Evolutionary conservation across 2,888 invertebrate genomes (phyloP).

Genomic region (Lepetodrilus schrolli): DNA sequence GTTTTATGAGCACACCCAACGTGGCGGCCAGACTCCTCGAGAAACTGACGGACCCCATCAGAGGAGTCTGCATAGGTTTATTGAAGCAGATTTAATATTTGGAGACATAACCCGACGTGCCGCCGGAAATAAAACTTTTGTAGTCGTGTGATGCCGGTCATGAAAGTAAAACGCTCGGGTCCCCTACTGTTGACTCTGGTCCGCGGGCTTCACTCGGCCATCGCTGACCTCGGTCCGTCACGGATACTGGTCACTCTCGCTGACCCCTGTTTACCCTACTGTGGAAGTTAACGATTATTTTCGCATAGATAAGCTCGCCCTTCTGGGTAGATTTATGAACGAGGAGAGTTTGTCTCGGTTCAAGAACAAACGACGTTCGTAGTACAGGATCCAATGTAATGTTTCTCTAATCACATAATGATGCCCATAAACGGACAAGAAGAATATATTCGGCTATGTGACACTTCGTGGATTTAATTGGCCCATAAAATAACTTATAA

Average conservation of each 20-base stretch:
- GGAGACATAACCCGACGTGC: not conserved
- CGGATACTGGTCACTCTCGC: not conserved
- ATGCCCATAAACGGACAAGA: too few relatives aligned
- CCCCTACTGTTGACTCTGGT: not conserved
- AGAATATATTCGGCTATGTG: too few relatives aligned
- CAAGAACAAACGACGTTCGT: not conserved
- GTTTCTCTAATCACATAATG: too few relatives aligned
- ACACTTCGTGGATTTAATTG: not conserved
- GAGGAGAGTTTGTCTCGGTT: not conserved
- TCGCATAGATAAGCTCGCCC: not conserved
- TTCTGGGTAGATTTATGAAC: not conserved
- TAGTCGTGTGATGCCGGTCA: not conserved
- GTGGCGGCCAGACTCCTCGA: not conserved
- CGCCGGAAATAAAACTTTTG: not conserved
- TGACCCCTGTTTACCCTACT: not conserved
- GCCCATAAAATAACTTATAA: too few relatives aligned
- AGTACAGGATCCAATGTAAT: not conserved
- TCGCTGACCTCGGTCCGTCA: constrained; percentile 9
- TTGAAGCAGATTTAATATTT: constrained; percentile 8
- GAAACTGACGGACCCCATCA: not conserved
- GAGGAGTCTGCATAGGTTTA: not conserved
- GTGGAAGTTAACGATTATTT: not conserved
- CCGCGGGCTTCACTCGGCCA: not conserved
- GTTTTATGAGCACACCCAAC: not conserved
- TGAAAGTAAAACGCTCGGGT: constrained; percentile 2